Percentiles rank a stretch among this genome's conserved stretches.
These are phyloP conservation scores for Elysia crispata DNA, from an alignment of 2,888 invertebrate genomes.

Conservation along the genomic window DNA sequence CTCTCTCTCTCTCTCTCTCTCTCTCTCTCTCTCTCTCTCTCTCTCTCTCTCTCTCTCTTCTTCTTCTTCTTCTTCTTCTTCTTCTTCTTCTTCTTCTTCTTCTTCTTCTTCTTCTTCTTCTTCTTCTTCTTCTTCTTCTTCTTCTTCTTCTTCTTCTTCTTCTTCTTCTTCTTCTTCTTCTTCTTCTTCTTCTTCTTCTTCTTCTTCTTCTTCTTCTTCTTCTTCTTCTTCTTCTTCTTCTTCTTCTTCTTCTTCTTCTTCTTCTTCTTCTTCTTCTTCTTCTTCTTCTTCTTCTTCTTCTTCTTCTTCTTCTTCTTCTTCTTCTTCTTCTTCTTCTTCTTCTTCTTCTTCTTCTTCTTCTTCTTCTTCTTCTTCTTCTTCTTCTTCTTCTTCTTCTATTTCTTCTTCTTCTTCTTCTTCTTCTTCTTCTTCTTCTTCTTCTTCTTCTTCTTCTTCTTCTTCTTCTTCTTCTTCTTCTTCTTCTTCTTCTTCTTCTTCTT, in stretches of 20 bases:
- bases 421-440: no score
- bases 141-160: conserved; percentile 9
- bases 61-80: neutral
- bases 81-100: conserved; percentile 9
- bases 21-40: neutral
- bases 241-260: conserved; percentile 9
- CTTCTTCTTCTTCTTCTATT: no score
- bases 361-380: neutral
- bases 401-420: no score
- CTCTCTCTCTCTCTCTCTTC: neutral
- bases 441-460: no score
- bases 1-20: neutral
- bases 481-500: no score
- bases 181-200: conserved; percentile 9
- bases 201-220: conserved; percentile 9
- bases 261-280: conserved; percentile 4
- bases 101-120: conserved; percentile 9
- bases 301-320: neutral
- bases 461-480: no score
- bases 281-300: conserved; percentile 9
- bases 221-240: conserved; percentile 4
- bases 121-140: conserved; percentile 9
- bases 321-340: neutral
- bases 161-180: conserved; percentile 9
- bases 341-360: neutral